Evolutionary conservation across 1,140 invertebrate species (phyloP).

Genomic region (Drosophila ercepeae): DNA sequence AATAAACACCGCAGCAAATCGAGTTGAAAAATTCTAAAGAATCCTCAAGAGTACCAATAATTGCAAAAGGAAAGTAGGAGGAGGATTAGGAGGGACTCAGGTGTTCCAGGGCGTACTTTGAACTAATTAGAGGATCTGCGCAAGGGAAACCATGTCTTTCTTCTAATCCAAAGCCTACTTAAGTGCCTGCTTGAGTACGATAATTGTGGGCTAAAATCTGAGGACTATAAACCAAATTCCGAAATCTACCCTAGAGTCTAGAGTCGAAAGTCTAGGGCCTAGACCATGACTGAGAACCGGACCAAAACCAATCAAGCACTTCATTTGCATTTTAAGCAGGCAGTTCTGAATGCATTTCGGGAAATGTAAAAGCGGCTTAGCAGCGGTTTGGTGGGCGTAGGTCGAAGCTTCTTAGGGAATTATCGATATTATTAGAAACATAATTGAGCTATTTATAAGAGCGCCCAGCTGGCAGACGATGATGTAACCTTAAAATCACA

Average conservation of each 20-base stretch:
- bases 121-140: conserved; percentile 65
- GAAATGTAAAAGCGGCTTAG: conserved; percentile 56
- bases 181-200: conserved; percentile 54
- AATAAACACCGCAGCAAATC: conserved; percentile 69
- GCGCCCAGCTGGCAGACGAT: conserved; percentile 7
- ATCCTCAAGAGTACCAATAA: conserved; percentile 30
- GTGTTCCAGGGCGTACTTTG: conserved; percentile 33
- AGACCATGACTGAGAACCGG: conserved; percentile 25
- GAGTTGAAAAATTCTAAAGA: conserved; percentile 50
- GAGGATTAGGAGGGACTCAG: conserved; percentile 50
- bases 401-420: conserved; percentile 47
- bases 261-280: neutral
- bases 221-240: neutral
- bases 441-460: conserved; percentile 77
- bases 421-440: conserved; percentile 73
- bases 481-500: conserved; percentile 42
- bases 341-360: conserved; percentile 36
- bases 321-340: conserved; percentile 74
- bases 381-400: conserved; percentile 47
- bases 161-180: conserved; percentile 39
- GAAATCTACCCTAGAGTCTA: too few species aligned
- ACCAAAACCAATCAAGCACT: conserved; percentile 74
- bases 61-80: conserved; percentile 25
- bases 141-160: conserved; percentile 1
- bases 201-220: conserved; percentile 49